Conservation (phyloP, 1,140 invertebrate genomes). For the Neodiprion pinetum region DNA sequence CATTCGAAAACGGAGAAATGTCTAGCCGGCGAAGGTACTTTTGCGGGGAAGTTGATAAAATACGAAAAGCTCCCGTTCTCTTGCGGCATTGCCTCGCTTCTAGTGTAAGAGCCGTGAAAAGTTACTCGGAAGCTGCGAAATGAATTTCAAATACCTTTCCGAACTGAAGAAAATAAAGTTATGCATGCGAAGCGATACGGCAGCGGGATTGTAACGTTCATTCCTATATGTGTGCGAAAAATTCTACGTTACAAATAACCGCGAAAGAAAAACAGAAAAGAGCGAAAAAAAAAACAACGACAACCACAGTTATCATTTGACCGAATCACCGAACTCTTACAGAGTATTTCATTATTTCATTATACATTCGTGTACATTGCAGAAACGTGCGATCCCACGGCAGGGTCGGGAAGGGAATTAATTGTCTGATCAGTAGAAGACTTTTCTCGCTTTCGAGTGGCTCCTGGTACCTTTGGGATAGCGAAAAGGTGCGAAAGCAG, state of each 20-base stretch:
- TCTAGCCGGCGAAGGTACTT: neutral
- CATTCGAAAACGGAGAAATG: neutral
- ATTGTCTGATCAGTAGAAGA: slow-evolving; percentile 14
- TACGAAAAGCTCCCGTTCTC: neutral
- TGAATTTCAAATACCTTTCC: neutral
- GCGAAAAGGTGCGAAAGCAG: slow-evolving; percentile 1
- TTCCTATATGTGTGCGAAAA: no score
- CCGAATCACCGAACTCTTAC: no score
- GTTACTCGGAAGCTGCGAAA: slow-evolving; percentile 2
- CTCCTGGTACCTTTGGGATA: neutral
- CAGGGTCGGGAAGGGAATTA: no score
- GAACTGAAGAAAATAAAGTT: neutral
- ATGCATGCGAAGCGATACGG: neutral
- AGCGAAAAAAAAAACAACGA: no score
- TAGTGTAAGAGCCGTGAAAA: neutral
- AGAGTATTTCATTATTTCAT: no score
- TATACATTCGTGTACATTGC: no score
- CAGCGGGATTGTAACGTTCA: no score
- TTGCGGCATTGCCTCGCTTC: neutral
- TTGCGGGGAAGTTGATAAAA: neutral
- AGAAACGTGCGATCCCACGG: no score
- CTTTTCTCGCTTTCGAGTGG: slow-evolving; percentile 5
- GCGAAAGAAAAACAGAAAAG: no score
- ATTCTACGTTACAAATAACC: no score
- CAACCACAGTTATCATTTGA: no score